phyloP scores from a whole-genome alignment of 2,113 vertebrate species.

The Lota lota region DNA sequence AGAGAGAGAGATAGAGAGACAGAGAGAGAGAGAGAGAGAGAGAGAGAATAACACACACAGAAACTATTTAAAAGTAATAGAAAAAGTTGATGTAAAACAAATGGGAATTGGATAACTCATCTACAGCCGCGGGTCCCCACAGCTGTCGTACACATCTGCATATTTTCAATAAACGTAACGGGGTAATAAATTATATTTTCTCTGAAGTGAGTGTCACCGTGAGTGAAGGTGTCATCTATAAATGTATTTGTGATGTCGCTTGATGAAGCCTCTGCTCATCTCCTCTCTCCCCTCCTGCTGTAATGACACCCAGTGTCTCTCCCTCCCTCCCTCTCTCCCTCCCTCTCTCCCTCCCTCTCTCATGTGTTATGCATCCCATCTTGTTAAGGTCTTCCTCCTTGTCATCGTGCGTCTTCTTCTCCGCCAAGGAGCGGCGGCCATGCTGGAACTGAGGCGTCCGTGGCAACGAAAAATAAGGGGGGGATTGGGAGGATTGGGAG shows the following conservation, averaged over 20 bases:
- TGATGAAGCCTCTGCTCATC: conserved; percentile 57
- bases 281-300: conserved; percentile 46
- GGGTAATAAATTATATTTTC: conserved; percentile 61
- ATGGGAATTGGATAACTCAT: conserved; percentile 46
- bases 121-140: conserved; percentile 25
- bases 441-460: no score
- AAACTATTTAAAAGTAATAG: conserved; percentile 46
- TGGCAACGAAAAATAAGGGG: background rate
- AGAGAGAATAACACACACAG: conserved; percentile 13
- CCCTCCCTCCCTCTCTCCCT: no score
- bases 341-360: no score
- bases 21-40: background rate
- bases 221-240: conserved; percentile 61
- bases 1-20: background rate
- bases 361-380: conserved; percentile 65
- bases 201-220: conserved; percentile 48
- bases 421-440: no score
- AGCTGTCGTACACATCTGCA: conserved; percentile 48
- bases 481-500: background rate
- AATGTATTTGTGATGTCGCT: conserved; percentile 65
- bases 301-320: conserved; percentile 62
- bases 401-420: conserved; percentile 43
- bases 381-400: conserved; percentile 68
- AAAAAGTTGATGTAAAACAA: conserved; percentile 52
- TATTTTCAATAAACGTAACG: conserved; percentile 58